Evolutionary conservation across 2,888 invertebrate species (phyloP).

Genomic region (Smittia sp.): DNA sequence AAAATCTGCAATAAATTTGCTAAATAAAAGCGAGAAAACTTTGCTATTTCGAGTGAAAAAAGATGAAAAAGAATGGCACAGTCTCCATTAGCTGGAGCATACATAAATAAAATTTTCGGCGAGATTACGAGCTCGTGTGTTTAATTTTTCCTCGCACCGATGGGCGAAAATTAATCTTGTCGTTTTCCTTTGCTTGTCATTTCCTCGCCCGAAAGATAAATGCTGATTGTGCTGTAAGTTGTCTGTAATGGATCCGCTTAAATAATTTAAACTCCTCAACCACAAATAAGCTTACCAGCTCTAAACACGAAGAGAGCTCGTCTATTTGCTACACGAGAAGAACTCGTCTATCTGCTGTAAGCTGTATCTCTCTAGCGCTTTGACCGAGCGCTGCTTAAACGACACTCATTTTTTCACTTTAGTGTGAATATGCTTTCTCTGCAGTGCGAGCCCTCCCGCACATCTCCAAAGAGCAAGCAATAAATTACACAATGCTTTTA

Average conservation of each 20-base stretch:
- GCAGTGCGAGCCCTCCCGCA: neutral
- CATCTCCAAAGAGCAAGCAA: slow-evolving; percentile 24
- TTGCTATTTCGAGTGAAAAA: neutral
- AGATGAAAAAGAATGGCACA: slow-evolving; percentile 37
- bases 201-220: neutral
- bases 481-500: slow-evolving; percentile 41
- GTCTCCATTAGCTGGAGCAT: slow-evolving; percentile 36
- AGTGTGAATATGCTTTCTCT: slow-evolving; percentile 23
- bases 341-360: neutral
- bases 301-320: too few relatives aligned
- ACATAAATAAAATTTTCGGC: slow-evolving; percentile 40
- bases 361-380: neutral
- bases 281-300: neutral
- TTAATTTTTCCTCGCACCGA: neutral
- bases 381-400: neutral
- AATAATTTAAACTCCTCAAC: slow-evolving; percentile 20
- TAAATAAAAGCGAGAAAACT: slow-evolving; percentile 7
- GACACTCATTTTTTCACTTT: slow-evolving; percentile 35
- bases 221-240: neutral
- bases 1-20: slow-evolving; percentile 36
- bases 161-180: slow-evolving; percentile 1
- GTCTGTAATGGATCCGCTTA: slow-evolving; percentile 31
- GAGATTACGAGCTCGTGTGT: slow-evolving; percentile 14
- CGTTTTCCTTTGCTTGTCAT: neutral
- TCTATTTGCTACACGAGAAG: too few relatives aligned